Base-by-base conservation (phyloP, 2,888 invertebrate species). In the Nomada lathburiana region DNA sequence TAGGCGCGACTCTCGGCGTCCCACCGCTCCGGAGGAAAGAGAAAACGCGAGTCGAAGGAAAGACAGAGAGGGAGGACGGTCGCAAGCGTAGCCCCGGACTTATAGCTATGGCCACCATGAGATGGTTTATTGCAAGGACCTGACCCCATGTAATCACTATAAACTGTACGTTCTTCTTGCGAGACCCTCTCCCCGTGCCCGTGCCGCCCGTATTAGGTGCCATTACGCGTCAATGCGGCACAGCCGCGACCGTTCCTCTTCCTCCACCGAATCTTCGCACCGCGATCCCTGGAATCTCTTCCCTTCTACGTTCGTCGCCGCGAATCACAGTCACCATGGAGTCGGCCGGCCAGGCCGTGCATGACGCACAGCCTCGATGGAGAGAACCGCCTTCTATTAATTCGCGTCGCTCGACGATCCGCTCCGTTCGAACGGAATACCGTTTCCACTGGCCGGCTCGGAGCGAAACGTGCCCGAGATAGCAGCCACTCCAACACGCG, bases 91-190 rank as follows among this genome's bases (percentile, higher is more conserved):
- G 89, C 83, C 86, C 80, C 76, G 75, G 82, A 80, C 89, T 88
- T 91, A 90, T 86, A 91, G 87, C 91, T 89, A 91, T 89, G 92
- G 91, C 93, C 93, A 93, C 92, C 92, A 89, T 92, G 87, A 80
- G 91, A 93, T 93, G 93, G 91, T 93, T 93, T 93, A 93, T 93
- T 93, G 91, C 93, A 89, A 84, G 76, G 92, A 93, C 93, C 93
- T 93, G 93, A 93, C 93, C 93, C 92, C 93, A 92, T 93, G 93
- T 93, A 93, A 93, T 93, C 93, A 93, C 93, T 93, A 92, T 93
- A 93, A 93, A 92, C 93, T 92, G 93, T 93, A 93, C 90, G 91
- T 93, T 92, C 91, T 92, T 91, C 92, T 90, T 90, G 85, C 77
- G 55, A 81, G 73, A 59, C 75, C 79, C 82, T 79, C 76, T 82